Evolutionary conservation across 2,113 vertebrate genomes (phyloP), one percentile per base, ranked within the genome.

Genomic region (Microtus ochrogaster): DNA sequence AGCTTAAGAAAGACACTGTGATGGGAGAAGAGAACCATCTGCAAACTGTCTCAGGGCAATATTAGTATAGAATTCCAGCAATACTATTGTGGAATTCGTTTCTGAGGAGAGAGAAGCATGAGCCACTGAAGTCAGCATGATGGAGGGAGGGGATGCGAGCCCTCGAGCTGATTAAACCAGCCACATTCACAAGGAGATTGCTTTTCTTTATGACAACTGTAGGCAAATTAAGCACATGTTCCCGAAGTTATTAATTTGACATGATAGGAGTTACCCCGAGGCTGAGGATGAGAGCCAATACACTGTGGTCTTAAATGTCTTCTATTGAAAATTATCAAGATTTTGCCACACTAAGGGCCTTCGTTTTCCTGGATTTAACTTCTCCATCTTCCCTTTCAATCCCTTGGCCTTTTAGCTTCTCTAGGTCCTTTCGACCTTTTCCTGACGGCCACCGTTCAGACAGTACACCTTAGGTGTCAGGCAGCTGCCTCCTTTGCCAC

Each of bases 171-270:
- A 36, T 58, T 95, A 66, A 96, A 36, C 8, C 88, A 90, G 41
- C 86, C 8, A 5, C 24, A 49, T 61, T 93, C 68, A 41, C 26
- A 55, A 82, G 81, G 39, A 16, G 21, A 63, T 52, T 96, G 66
- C 65, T 90, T 96, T 96, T 89, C 91, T 77, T 94, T 79, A 89
- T 73, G 93, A 87, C 63, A 94, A 65, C 89, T 81, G 92, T 2
- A 95, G 58, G 39, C 49, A 92, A 86, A 91, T 87, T 84, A 44
- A 92, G 68, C 93, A 39, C 30, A 90, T 68, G 44, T 58, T 93
- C 24, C 58, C 68, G 41, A 91, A 72, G 87, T 96, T 94, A 84
- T 91, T 91, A 72, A 95, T 4, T 91, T 92, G 66, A 83, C 82
- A 16, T 88, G 87, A 91, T 93, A 88, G 65, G 76, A 58, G 49